A percentile compares a stretch with the other conserved stretches of the same genome.
Evolutionary conservation across 2,113 vertebrate species (phyloP).

Genomic region (Ciconia maguari): DNA sequence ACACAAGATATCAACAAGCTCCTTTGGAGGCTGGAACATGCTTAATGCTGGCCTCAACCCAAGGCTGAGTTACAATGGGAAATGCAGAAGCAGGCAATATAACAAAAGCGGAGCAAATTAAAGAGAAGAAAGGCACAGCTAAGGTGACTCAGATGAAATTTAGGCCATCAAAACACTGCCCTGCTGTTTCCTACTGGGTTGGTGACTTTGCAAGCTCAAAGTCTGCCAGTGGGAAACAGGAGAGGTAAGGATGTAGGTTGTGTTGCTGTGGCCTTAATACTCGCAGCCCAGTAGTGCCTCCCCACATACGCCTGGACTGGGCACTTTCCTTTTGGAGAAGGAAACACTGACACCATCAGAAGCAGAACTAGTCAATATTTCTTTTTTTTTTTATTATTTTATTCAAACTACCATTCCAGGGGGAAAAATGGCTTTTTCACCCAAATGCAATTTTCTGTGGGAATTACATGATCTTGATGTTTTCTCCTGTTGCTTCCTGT

Average conservation of each 20-base stretch:
- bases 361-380: neutral
- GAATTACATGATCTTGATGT: neutral
- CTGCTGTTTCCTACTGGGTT: neutral
- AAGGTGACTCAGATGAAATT: conserved; percentile 12
- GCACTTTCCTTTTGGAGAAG: neutral
- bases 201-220: neutral
- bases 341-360: neutral
- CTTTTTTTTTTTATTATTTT: neutral
- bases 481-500: neutral
- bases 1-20: neutral
- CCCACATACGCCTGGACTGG: neutral
- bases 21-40: neutral
- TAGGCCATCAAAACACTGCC: neutral
- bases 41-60: neutral
- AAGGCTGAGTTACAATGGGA: neutral
- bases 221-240: neutral
- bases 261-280: neutral
- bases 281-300: neutral
- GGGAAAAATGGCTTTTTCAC: neutral
- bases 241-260: neutral
- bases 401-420: neutral
- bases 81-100: neutral
- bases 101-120: neutral
- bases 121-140: neutral
- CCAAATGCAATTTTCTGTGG: neutral